Base-by-base conservation (phyloP, 2,113 vertebrate genomes). In the Pollachius pollachius region DNA sequence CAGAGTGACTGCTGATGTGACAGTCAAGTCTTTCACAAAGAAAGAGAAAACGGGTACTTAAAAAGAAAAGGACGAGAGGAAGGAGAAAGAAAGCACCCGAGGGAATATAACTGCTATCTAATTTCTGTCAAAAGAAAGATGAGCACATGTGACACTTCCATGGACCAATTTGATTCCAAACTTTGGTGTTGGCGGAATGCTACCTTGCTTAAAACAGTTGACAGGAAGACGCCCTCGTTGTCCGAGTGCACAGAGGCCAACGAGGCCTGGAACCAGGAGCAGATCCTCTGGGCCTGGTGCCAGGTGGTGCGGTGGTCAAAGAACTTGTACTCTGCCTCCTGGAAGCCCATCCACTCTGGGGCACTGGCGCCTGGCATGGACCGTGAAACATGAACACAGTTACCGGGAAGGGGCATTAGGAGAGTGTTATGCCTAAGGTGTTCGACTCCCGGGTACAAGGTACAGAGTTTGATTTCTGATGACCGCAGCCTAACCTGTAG, bases 251-350 rank as follows among this genome's bases (percentile, higher is more conserved):
- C 86, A 0, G 97, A 99, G 0, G 88, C 90, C 84, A 99, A 89
- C 4, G 96, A 93, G 0, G 95, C 94, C 9, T 91, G 87, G 72
- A 95, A 94, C 97, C 96, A 98, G 25, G 93, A 93, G 89, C 97
- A 99, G 89, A 98, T 94, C 70, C 94, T 93, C 88, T 94, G 92
- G 0, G 96, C 97, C 85, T 99, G 97, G 15, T 89, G 84, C 97
- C 97, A 98, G 0, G 93, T 97, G 48, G 93, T 93, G 64, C 94
- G 96, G 77, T 98, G 96, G 85, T 97, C 94, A 0, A 95, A 98
- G 83, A 99, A 96, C 81, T 94, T 97, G 87, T 98, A 99, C 65
- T 98, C 94, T 0, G 95, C 94, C 66, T 96, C 94, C 88, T 95
- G 92, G 85, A 94, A 97, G 52, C 83, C 89, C 66, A 97, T 79